phyloP scores from a whole-genome alignment of 2,888 invertebrate species.

The Exephanes ischioxanthus region DNA sequence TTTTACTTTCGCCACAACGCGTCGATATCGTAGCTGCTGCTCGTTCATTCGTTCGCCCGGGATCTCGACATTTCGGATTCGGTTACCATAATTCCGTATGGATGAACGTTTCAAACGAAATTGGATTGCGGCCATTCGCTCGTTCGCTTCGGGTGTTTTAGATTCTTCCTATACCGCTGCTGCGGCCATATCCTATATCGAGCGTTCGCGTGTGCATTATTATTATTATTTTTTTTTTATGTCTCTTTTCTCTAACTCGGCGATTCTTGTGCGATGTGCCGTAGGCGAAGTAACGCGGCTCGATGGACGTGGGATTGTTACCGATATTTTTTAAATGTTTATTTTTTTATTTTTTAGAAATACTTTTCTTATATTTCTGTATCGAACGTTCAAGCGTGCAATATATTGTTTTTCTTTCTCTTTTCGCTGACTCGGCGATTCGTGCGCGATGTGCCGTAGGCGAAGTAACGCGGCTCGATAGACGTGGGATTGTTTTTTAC shows the following conservation, averaged over 20 bases:
- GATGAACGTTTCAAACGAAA: conserved; percentile 69
- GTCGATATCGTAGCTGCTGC: conserved; percentile 45
- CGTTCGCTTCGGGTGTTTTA: conserved; percentile 56
- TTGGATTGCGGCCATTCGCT: conserved; percentile 69
- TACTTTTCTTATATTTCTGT: background rate
- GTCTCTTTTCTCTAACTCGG: conserved; percentile 15
- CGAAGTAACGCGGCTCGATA: background rate
- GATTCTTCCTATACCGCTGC: conserved; percentile 33
- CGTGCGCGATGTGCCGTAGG: background rate
- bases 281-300: background rate
- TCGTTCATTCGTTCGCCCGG: conserved; percentile 55
- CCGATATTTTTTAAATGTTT: background rate
- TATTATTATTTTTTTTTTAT: conserved; percentile 4
- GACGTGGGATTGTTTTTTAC: background rate
- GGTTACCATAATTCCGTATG: conserved; percentile 69
- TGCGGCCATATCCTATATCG: conserved; percentile 17
- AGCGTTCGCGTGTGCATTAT: conserved; percentile 25
- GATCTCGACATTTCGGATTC: conserved; percentile 65
- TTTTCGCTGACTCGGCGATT: conserved; percentile 26
- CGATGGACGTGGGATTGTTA: background rate
- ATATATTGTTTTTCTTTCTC: conserved; percentile 10
- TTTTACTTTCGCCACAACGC: conserved; percentile 17
- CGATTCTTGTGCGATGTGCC: conserved; percentile 13
- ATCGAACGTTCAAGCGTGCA: conserved; percentile 21
- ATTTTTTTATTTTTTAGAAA: no score